phyloP scores from a whole-genome alignment of 2,113 vertebrate genomes.

The Galeopterus variegatus region DNA sequence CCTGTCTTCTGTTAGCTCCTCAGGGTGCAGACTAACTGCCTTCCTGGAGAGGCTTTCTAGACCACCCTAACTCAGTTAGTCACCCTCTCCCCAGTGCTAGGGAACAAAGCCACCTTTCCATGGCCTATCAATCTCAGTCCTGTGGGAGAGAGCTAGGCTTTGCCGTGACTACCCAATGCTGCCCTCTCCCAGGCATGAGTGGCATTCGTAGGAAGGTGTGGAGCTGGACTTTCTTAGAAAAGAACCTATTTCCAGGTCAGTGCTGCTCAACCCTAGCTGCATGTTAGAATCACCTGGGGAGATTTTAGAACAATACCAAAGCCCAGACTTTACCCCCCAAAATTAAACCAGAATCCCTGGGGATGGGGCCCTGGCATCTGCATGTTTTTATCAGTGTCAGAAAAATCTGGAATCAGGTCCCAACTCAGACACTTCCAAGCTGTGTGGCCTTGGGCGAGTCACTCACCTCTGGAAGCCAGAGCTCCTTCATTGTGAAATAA shows the following conservation, averaged over 20 bases:
- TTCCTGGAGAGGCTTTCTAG: not conserved
- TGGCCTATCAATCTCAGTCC: accelerated
- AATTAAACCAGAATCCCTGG: not conserved
- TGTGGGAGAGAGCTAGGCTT: not conserved
- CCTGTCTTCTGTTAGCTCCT: not conserved
- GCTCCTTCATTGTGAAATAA: not conserved
- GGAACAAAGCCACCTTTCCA: not conserved
- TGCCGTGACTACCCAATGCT: not conserved
- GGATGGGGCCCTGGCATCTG: not conserved
- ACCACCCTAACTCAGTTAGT: not conserved
- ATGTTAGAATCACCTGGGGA: not conserved
- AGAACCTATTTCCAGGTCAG: not conserved
- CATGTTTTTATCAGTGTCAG: too few relatives aligned
- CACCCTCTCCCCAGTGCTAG: not conserved
- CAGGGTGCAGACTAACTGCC: accelerated
- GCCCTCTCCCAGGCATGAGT: not conserved
- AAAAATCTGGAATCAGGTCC: too few relatives aligned
- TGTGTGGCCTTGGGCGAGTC: not conserved
- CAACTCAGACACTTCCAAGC: not conserved
- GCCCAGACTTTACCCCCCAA: not conserved
- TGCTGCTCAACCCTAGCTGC: not conserved
- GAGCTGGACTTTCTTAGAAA: not conserved
- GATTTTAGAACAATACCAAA: not conserved
- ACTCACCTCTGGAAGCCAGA: not conserved
- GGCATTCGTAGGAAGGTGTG: not conserved